phyloP scores from a whole-genome alignment of 1,140 invertebrate genomes.

The Lepeophtheirus salmonis region DNA sequence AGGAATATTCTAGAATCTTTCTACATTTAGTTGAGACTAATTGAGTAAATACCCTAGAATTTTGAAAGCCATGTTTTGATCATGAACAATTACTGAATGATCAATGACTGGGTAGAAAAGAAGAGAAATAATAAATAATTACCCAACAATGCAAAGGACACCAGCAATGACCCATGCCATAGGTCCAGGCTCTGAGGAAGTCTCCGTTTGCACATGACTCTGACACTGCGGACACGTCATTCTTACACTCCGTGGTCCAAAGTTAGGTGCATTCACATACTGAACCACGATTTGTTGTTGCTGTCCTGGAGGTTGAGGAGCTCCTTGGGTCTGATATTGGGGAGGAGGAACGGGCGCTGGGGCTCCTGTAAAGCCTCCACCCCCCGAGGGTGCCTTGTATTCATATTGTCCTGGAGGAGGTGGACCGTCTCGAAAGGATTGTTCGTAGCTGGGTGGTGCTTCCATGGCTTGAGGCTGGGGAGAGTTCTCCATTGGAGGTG shows the following conservation, averaged over 20 bases:
- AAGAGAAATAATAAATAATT: too few relatives aligned
- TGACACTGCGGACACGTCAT: slow-evolving; percentile 18
- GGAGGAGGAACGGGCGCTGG: too few relatives aligned
- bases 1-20: too few relatives aligned
- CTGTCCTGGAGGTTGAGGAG: background rate
- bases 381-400: background rate
- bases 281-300: slow-evolving; percentile 3
- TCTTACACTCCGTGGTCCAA: slow-evolving; percentile 3
- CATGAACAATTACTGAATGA: too few relatives aligned
- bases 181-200: slow-evolving; percentile 6
- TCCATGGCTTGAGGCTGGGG: background rate
- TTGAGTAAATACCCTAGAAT: too few relatives aligned
- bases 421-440: background rate
- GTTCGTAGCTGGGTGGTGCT: background rate
- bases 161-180: slow-evolving; percentile 15
- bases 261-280: slow-evolving; percentile 17
- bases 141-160: slow-evolving; percentile 12
- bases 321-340: background rate
- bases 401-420: background rate
- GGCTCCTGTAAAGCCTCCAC: background rate
- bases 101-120: too few relatives aligned
- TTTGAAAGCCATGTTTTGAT: too few relatives aligned
- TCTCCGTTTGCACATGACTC: slow-evolving; percentile 6
- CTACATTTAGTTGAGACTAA: too few relatives aligned
- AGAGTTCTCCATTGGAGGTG: background rate